These are phyloP conservation scores for Stichopus chloronotus DNA, from an alignment of 35 echinoderm and acorn worm genomes.

Conservation along the genomic window DNA sequence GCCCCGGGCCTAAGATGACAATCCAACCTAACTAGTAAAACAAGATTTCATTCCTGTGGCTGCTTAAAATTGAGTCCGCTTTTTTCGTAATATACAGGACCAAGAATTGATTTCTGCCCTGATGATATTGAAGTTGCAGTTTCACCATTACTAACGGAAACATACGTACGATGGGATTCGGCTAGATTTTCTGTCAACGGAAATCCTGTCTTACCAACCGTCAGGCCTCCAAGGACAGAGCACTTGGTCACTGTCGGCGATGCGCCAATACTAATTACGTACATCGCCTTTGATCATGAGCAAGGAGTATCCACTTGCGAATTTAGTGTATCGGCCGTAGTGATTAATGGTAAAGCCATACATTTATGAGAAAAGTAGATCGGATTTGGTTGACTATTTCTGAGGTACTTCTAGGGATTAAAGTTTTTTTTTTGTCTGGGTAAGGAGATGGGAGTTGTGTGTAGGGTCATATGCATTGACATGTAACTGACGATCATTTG, in stretches of 20 bases:
- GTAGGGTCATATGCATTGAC: too few species aligned
- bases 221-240: neutral
- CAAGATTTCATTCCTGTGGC: too few species aligned
- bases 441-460: too few species aligned
- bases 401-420: too few species aligned
- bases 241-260: neutral
- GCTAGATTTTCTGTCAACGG: neutral
- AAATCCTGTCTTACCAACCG: neutral
- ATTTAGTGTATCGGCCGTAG: neutral
- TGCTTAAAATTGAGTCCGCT: too few species aligned
- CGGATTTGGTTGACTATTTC: too few species aligned
- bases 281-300: neutral
- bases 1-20: too few species aligned
- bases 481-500: too few species aligned
- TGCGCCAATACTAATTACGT: neutral
- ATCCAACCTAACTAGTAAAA: too few species aligned
- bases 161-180: neutral
- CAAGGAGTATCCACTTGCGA: neutral
- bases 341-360: neutral
- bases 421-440: too few species aligned
- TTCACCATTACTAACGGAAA: neutral
- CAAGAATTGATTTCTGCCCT: neutral
- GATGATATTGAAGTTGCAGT: slow-evolving; percentile 1
- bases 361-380: too few species aligned
- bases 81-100: neutral